A percentile compares a stretch with the other conserved stretches of the same genome.
phyloP scores from a whole-genome alignment of 30 jellyfish, hydroid and myxozoan genomes.

The Hydractinia echinata region DNA sequence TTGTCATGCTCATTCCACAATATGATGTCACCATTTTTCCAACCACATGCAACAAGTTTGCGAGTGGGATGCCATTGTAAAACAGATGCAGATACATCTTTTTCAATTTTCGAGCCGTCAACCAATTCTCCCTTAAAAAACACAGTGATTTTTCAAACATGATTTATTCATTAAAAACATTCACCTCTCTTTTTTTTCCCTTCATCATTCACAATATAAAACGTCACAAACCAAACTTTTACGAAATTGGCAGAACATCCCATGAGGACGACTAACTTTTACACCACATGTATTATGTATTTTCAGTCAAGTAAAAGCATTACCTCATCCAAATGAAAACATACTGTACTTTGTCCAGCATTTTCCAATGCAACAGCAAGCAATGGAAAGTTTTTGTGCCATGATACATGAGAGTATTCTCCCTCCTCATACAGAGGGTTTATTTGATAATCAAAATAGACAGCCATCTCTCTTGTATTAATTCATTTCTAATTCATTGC shows the following conservation, averaged over 20 bases:
- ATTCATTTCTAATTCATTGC: no score
- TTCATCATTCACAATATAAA: not conserved
- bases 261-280: not conserved
- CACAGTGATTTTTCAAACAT: not conserved
- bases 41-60: slow-evolving; percentile 82
- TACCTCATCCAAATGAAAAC: slow-evolving; percentile 93
- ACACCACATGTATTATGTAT: not conserved
- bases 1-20: slow-evolving; percentile 94
- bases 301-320: not conserved
- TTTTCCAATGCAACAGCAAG: slow-evolving; percentile 86
- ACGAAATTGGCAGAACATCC: not conserved
- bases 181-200: not conserved
- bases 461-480: slow-evolving; percentile 63
- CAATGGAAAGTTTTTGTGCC: slow-evolving; percentile 71
- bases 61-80: slow-evolving; percentile 91
- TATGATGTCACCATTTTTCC: slow-evolving; percentile 82
- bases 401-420: slow-evolving; percentile 55
- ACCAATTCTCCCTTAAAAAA: slow-evolving; percentile 71
- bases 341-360: slow-evolving; percentile 58
- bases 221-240: not conserved
- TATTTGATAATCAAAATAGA: slow-evolving; percentile 79
- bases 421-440: slow-evolving; percentile 43
- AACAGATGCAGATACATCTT: slow-evolving; percentile 44
- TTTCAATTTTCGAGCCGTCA: slow-evolving; percentile 69
- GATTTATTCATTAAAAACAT: not conserved